phyloP scores from a whole-genome alignment of 2,797 vertebrate genomes.

The Podarcis lilfordi region DNA sequence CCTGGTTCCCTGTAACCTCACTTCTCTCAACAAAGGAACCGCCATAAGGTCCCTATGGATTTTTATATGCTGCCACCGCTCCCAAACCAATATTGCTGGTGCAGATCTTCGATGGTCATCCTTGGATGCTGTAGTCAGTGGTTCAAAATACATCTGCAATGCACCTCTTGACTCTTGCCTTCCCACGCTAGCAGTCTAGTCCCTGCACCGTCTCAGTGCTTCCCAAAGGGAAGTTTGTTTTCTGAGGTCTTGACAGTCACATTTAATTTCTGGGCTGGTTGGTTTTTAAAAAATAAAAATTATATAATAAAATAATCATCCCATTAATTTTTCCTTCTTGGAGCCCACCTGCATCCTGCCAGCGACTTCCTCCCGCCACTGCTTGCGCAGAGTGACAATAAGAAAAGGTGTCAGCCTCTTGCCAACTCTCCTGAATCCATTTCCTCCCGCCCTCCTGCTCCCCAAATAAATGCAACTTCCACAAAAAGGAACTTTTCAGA shows the following conservation, averaged over 20 bases:
- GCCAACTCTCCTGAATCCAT: not conserved
- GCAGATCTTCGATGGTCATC: not conserved
- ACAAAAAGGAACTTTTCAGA: not conserved
- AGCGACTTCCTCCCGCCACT: not conserved
- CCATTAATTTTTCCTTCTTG: not conserved
- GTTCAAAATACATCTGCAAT: not conserved
- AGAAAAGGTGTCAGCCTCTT: not conserved
- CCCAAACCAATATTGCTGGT: not conserved
- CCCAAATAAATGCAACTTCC: not conserved
- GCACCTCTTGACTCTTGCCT: not conserved
- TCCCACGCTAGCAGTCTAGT: no score
- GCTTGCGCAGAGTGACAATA: not conserved
- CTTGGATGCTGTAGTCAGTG: not conserved
- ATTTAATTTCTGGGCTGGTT: not conserved
- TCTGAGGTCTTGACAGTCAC: not conserved
- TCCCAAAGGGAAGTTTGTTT: not conserved
- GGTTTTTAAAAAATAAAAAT: no score
- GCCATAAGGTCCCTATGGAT: not conserved
- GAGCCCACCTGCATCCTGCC: conserved; percentile 22
- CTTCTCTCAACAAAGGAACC: no score
- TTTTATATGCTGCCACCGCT: no score
- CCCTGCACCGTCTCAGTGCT: not conserved
- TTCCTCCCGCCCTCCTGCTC: not conserved
- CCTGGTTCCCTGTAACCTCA: no score
- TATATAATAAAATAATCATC: not conserved